These are phyloP conservation scores for Synanthedon formicaeformis DNA, from an alignment of 2,888 invertebrate species.

Conservation along the genomic window DNA sequence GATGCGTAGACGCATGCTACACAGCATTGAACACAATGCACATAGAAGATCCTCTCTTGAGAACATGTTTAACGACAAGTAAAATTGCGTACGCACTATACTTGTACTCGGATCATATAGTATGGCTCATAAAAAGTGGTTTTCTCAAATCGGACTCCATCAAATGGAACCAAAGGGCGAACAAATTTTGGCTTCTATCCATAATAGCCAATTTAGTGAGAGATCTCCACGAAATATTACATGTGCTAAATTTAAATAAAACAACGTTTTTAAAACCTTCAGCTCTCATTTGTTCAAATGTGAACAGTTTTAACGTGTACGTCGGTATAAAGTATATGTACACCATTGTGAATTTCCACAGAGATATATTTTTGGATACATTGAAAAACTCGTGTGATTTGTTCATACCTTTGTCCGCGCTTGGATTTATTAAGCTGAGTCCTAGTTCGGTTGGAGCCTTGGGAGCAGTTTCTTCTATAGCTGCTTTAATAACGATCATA, in stretches of 20 bases:
- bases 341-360: slow-evolving; percentile 47
- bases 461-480: slow-evolving; percentile 84
- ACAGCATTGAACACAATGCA: slow-evolving; percentile 78
- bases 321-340: slow-evolving; percentile 34
- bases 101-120: slow-evolving; percentile 86
- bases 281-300: slow-evolving; percentile 35
- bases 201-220: slow-evolving; percentile 83
- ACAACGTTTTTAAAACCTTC: slow-evolving; percentile 51
- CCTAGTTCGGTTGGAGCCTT: slow-evolving; percentile 82
- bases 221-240: slow-evolving; percentile 86
- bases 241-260: slow-evolving; percentile 68
- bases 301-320: slow-evolving; percentile 25
- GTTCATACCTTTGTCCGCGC: slow-evolving; percentile 84
- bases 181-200: slow-evolving; percentile 88
- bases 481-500: slow-evolving; percentile 81
- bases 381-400: slow-evolving; percentile 89
- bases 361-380: slow-evolving; percentile 83
- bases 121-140: slow-evolving; percentile 86
- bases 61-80: slow-evolving; percentile 80
- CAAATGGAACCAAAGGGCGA: slow-evolving; percentile 80
- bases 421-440: slow-evolving; percentile 82
- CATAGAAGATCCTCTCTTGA: slow-evolving; percentile 77
- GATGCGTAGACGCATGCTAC: slow-evolving; percentile 85
- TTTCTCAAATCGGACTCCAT: slow-evolving; percentile 76
- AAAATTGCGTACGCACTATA: slow-evolving; percentile 84